Base-by-base conservation (phyloP, 2,113 vertebrate species). In the Saimiri boliviensis region DNA sequence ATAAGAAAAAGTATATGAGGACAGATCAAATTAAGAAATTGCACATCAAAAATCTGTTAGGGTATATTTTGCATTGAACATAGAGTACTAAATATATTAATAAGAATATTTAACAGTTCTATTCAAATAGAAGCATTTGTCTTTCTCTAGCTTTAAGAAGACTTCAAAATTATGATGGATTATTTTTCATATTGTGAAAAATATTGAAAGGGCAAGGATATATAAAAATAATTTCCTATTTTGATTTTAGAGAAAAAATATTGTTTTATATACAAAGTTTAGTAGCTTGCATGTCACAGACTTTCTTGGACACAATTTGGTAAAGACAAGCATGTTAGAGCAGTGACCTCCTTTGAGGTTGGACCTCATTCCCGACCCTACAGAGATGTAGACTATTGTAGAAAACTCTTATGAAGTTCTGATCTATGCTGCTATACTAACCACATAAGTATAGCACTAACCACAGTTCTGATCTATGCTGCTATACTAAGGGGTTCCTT, bases 161-260 rank as follows among this genome's bases (percentile, higher is more conserved):
- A 91, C 42, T 84, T 95, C 3, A 84, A 76, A 95, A 90, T 66
- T 96, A 86, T 68, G 20, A 87, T 49, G 85, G 21, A 86, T 82
- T 86, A 19, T 11, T 89, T 89, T 88, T 91, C 45, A 79, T 70
- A 47, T 49, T 94, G 79, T 35, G 5, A 47, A 52, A 17, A 52
- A 52, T 52, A 52, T 56, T 94, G n/a, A 91, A 58, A 89, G 3
- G 23, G 42, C 63, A 27, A 40, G 13, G 3, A 70, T 49, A 4
- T 9, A 47, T 12, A 74, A 85, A 94, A 86, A 76, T 76, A n/a
- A 84, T n/a, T 35, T 91, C 37, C 82, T 63, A n/a, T 63, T 97
- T 94, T 94, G 9, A 92, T 94, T 96, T 89, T 68, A 56, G 30
- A 94, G 52, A 93, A 76, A 97, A 81, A 87, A 12, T 23, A 80